These are phyloP conservation scores for Zygaena filipendulae DNA, from an alignment of 2,888 invertebrate species.

Conservation along the genomic window DNA sequence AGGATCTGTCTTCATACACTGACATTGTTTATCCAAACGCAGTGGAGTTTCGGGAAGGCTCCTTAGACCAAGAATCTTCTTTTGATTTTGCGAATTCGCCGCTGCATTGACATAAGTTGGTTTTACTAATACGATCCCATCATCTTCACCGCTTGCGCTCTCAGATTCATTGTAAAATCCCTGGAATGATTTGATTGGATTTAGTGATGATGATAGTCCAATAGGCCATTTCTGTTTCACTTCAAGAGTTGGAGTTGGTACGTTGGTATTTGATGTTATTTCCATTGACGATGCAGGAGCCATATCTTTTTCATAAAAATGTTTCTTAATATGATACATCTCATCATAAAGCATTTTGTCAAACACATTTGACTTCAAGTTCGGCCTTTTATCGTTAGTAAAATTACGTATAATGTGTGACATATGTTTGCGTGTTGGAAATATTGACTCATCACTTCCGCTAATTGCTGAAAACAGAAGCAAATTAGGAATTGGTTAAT, in stretches of 20 bases:
- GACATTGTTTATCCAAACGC: conserved; percentile 19
- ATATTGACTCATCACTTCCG: too few species aligned
- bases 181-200: conserved; percentile 3
- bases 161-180: conserved; percentile 3
- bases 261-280: conserved; percentile 21
- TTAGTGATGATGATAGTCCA: conserved; percentile 22
- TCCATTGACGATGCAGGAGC: conserved; percentile 20
- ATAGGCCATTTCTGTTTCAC: conserved; percentile 40
- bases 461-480: too few species aligned
- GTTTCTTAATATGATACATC: conserved; percentile 39
- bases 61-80: conserved; percentile 36
- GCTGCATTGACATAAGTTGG: too few species aligned
- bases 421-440: conserved; percentile 18
- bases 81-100: background rate
- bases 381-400: conserved; percentile 18
- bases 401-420: conserved; percentile 21
- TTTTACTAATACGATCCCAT: too few species aligned
- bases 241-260: conserved; percentile 32
- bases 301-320: conserved; percentile 29
- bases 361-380: conserved; percentile 37
- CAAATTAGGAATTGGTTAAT: too few species aligned
- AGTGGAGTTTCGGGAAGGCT: conserved; percentile 25
- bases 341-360: conserved; percentile 46
- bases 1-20: conserved; percentile 23
- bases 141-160: conserved; percentile 4